Base-by-base conservation (phyloP, 1,140 invertebrate species). In the Cyclina sinensis region DNA sequence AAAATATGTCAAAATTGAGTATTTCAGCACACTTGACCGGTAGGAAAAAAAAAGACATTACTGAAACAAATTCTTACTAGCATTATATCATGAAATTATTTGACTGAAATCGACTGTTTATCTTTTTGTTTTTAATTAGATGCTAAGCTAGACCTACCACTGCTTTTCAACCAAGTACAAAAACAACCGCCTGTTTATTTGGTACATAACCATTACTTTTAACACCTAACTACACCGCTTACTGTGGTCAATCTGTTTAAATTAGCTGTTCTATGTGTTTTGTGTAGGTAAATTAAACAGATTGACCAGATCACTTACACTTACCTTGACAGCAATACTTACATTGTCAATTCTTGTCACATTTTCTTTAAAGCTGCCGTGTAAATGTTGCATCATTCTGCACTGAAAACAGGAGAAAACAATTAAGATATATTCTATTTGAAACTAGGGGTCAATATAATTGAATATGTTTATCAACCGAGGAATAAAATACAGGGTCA, bases 181-280 rank as follows among this genome's bases (percentile, higher is more conserved):
- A 32, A 37, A 70, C 32, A 37, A 70, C 21, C n/a, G 4, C 14
- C 32, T 39, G 30, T 70, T 11, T 70, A 12, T 16, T 2, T 39
- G 14, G 2, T n/a, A 37, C 32, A 14, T 16, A 16, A 37, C 32
- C 27, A 21, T 12, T 5, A 16, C 27, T 65, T 65, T 65, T 70
- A 14, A 70, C 65, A 70, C 1, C 24, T 70, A 16, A n/a, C 65
- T 37, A 9, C n/a, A n/a, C 65, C 65, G 16, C 14, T 37, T 70
- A 27, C 1, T 39, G 18, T 70, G 32, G 32, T 37, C 65, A 70
- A 37, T 70, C 32, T 37, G 21, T 70, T n/a, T 37, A 37, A 70
- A 70, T 70, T 70, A 70, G 65, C 65, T 70, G n/a, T 16, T 14
- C 14, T 18, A 37, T 39, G 35, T 70, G 65, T 70, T 70, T 70